A percentile compares a stretch with the other conserved stretches of the same genome.
Conservation (phyloP, 2,888 invertebrate genomes). For the Celastrina argiolus region DNA sequence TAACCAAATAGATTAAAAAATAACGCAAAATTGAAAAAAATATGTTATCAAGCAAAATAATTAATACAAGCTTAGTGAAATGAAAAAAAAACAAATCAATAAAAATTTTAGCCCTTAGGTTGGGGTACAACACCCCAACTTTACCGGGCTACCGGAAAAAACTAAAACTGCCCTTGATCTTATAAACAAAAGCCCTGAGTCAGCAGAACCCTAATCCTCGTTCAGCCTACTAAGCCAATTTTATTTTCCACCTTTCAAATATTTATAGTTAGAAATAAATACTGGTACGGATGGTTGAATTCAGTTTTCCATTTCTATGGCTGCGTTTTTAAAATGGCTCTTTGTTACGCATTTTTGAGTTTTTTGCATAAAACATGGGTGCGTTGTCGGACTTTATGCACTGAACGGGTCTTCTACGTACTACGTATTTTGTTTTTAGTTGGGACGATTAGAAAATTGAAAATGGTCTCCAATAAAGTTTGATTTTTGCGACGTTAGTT, state of each 20-base stretch:
- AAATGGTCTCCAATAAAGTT: background rate
- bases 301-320: conserved; percentile 9
- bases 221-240: background rate
- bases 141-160: background rate
- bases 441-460: background rate
- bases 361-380: conserved; percentile 6
- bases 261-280: conserved; percentile 14
- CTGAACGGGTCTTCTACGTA: background rate
- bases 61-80: background rate
- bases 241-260: conserved; percentile 11
- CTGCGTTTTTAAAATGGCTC: conserved; percentile 13
- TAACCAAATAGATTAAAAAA: no score
- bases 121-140: background rate
- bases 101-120: background rate
- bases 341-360: conserved; percentile 15
- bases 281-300: conserved; percentile 4
- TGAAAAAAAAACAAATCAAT: background rate
- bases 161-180: background rate
- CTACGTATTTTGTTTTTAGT: background rate
- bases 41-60: background rate
- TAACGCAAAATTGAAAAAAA: background rate
- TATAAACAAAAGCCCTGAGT: conserved; percentile 7
- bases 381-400: background rate
- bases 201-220: conserved; percentile 4
- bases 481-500: background rate